phyloP scores from a whole-genome alignment of 2,113 vertebrate genomes.

The Osmerus mordax region DNA sequence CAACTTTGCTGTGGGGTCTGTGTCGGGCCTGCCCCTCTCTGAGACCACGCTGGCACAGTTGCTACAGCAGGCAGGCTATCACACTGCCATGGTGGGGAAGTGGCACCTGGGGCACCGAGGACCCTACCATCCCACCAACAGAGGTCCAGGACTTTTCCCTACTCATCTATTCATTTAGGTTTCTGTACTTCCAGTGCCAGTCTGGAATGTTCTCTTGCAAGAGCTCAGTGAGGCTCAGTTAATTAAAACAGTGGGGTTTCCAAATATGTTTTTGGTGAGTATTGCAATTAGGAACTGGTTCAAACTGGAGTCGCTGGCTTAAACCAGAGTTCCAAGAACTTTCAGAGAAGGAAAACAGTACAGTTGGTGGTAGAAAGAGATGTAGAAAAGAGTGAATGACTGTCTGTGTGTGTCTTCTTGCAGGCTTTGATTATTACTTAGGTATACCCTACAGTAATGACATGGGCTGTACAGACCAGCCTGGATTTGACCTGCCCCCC shows the following conservation, averaged over 20 bases:
- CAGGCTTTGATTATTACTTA: constrained; percentile 92
- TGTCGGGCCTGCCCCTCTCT: constrained; percentile 86
- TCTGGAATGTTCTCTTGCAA: no score
- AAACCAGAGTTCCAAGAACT: no score
- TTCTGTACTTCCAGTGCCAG: no score
- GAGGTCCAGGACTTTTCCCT: constrained; percentile 65
- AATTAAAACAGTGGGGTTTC: no score
- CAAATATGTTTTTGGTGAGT: background rate
- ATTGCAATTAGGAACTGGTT: background rate
- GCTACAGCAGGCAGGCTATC: constrained; percentile 79
- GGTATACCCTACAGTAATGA: constrained; percentile 96
- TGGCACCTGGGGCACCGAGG: constrained; percentile 95
- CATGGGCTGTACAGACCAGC: constrained; percentile 91
- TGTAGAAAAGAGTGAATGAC: background rate
- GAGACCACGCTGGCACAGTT: constrained; percentile 87
- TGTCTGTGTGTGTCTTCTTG: constrained; percentile 18
- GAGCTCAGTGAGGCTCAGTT: no score
- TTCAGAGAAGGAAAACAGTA: background rate
- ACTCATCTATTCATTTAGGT: no score
- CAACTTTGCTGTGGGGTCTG: constrained; percentile 83
- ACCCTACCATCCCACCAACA: constrained; percentile 78
- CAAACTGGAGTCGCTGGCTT: background rate
- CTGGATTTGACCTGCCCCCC: constrained; percentile 81
- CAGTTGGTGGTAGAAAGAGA: background rate
- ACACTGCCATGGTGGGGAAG: constrained; percentile 89